Evolutionary conservation across 1,140 invertebrate genomes (phyloP), one percentile per base, ranked within the genome.

Genomic region (Globodera ellingtonae): DNA sequence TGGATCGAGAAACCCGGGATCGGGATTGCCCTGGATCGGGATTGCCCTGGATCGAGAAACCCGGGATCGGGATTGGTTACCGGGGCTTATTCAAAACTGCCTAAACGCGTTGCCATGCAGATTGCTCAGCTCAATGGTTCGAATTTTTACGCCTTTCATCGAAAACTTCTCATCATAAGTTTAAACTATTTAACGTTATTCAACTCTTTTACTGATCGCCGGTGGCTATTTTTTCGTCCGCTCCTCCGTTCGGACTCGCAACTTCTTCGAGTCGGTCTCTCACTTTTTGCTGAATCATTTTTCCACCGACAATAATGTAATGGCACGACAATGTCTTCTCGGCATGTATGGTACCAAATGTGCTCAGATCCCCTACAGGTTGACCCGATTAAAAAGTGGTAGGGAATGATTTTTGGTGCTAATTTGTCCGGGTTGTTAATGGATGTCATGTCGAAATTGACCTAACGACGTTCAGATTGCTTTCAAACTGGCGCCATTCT

Each of bases 161-260:
- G 35, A 3, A 35, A 35, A 35, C 35, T 35, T 35, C 35, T 35
- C 35, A 35, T 35, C 35, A 35, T 35, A 35, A 3, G 35, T 35
- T 0, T 35, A 35, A 35, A 35, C 35, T 35, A 35, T 35, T 35
- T 35, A 35, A 35, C 35, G 4, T 74, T n/a, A 8, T 70, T 70
- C 47, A 9, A 13, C 44, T 70, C 10, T 35, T 73, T 73, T 73
- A 8, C 44, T 79, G 82, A 85, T 86, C 74, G 84, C 84, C 21
- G 84, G 84, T 21, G 84, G 84, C 9, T 84, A 84, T 72, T 84
- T 84, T 44, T 83, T 82, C 52, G 77, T 86, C 24, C 79, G 75
- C 15, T 82, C 85, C 15, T 75, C 46, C 6, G 56, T 72, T 6
- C 69, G 66, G 9, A 86, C 73, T 10, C 48, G 50, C 47, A 66